Evolutionary conservation across 2,113 vertebrate species (phyloP), one percentile per base, ranked within the genome.

Genomic region (Cryptomyrus ogoouensis): DNA sequence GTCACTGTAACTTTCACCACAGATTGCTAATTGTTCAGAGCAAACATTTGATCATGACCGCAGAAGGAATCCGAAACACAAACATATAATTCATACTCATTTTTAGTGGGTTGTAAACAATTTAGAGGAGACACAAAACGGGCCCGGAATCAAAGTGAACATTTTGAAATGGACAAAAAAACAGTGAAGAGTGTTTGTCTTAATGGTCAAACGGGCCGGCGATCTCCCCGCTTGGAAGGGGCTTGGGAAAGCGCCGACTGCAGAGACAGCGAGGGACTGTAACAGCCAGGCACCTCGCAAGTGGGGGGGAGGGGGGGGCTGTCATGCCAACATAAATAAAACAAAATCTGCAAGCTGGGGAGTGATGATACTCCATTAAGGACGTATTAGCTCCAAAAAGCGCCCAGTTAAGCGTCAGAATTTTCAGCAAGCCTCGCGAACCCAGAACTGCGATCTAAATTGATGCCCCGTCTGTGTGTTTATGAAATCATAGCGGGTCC

Each of bases 81-180:
- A 97, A 97, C 96, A 97, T 96, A 97, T 97, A 97, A 97, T 97
- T 97, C 97, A 97, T 95, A 96, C 96, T 97, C 96, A 97, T 97
- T 97, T 97, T 96, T 97, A 96, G 96, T 96, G 96, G 96, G 96
- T 95, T 97, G 96, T 97, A 97, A 97, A 97, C 97, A 97, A 95
- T 97, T 97, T 97, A 97, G 96, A 97, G 96, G 96, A 96, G 97
- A 96, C 96, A 97, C 96, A 96, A 96, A 97, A 96, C 96, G 96
- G 97, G 96, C 97, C 95, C 96, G 96, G 96, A 96, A 97, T 97
- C 97, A 97, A 96, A 97, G 96, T 96, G 96, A 97, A 95, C 96
- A 95, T 97, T 97, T 97, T 96, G 95, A 96, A 97, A 97, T 97
- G 96, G 31, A 77, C 35, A 80, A 97, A 97, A 62, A 96, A 97